These are phyloP conservation scores for Pantelozetes paolii DNA, from an alignment of 2,888 invertebrate species.

Conservation along the genomic window DNA sequence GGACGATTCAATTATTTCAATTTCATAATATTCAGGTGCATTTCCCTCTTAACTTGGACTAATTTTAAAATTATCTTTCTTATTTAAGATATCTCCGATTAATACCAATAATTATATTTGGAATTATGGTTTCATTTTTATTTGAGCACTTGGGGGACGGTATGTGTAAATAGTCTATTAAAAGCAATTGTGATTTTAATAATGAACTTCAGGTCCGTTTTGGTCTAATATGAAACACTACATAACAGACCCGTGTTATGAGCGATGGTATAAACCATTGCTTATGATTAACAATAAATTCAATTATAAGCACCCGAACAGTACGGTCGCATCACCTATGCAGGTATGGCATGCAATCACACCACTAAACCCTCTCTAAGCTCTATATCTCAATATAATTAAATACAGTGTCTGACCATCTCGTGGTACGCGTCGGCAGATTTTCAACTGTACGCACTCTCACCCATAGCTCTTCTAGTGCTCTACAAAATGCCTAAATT, in stretches of 20 bases:
- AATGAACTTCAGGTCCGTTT: background rate
- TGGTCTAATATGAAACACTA: background rate
- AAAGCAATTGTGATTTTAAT: too few relatives aligned
- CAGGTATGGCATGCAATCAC: background rate
- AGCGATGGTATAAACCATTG: background rate
- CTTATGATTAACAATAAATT: background rate
- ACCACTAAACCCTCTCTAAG: too few relatives aligned
- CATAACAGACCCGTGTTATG: background rate
- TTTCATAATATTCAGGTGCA: background rate
- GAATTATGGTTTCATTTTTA: background rate
- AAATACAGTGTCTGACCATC: too few relatives aligned
- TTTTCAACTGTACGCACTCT: conserved; percentile 14
- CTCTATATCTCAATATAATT: too few relatives aligned
- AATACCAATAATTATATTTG: background rate
- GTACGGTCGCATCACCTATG: background rate
- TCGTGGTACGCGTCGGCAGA: background rate
- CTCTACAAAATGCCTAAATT: background rate
- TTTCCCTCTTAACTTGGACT: too few relatives aligned
- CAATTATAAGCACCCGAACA: background rate
- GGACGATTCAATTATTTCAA: background rate
- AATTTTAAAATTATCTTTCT: background rate
- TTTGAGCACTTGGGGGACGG: background rate
- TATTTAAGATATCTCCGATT: background rate
- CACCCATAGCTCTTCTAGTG: conserved; percentile 15
- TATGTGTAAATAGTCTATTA: too few relatives aligned